A percentile compares a stretch with the other conserved stretches of the same genome.
These are phyloP conservation scores for Cenopis cana DNA, from an alignment of 2,888 invertebrate species.

Conservation along the genomic window DNA sequence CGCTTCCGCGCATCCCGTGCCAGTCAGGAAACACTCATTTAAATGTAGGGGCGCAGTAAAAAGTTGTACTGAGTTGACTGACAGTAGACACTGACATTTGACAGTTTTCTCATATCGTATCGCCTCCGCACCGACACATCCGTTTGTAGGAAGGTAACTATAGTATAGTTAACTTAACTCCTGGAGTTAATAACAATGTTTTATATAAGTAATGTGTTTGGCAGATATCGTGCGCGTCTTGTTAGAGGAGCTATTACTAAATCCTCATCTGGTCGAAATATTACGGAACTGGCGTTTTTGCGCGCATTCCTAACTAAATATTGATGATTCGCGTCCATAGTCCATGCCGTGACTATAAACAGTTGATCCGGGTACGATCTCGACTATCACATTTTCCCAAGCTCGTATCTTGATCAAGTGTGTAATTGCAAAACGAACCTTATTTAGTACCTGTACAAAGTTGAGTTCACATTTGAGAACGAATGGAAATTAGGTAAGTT, in stretches of 20 bases:
- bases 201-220: conserved; percentile 17
- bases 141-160: conserved; percentile 1
- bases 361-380: conserved; percentile 62
- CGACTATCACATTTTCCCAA: conserved; percentile 8
- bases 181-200: conserved; percentile 24
- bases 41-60: too few relatives aligned
- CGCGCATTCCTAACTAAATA: conserved; percentile 67
- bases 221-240: conserved; percentile 36
- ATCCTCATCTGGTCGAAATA: conserved; percentile 56
- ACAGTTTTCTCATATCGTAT: too few relatives aligned
- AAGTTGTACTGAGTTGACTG: too few relatives aligned
- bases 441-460: background rate
- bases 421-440: conserved; percentile 1
- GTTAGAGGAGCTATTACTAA: conserved; percentile 42
- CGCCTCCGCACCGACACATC: too few relatives aligned
- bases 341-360: conserved; percentile 27
- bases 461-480: conserved; percentile 2
- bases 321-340: conserved; percentile 54
- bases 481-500: background rate
- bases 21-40: too few relatives aligned
- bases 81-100: too few relatives aligned
- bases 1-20: too few relatives aligned
- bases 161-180: background rate
- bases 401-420: background rate
- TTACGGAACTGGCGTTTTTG: conserved; percentile 71